Conservation (phyloP, 2,888 invertebrate genomes). For the Strigamia maritima region DNA sequence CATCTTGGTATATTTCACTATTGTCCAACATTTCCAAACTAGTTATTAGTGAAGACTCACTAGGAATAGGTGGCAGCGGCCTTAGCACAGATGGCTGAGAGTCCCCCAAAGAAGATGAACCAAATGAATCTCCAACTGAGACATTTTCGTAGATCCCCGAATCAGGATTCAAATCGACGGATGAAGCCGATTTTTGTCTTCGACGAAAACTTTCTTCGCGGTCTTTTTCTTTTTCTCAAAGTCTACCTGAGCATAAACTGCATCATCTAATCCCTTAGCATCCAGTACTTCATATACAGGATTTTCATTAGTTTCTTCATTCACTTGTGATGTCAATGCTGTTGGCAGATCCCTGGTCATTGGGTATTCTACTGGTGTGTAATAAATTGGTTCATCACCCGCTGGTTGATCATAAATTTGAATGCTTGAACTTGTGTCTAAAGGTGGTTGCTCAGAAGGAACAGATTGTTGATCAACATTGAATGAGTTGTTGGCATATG, state of each 20-base stretch:
- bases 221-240: slow-evolving; percentile 46
- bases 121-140: background rate
- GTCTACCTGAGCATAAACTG: slow-evolving; percentile 47
- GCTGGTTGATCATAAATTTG: slow-evolving; percentile 22
- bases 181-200: background rate
- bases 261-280: slow-evolving; percentile 39
- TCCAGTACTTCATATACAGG: slow-evolving; percentile 29
- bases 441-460: background rate
- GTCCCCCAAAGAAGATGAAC: background rate
- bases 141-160: slow-evolving; percentile 27
- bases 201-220: slow-evolving; percentile 39
- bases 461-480: background rate
- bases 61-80: slow-evolving; percentile 35
- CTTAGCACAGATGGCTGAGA: background rate
- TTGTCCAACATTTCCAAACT: slow-evolving; percentile 27
- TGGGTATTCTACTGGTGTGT: slow-evolving; percentile 29
- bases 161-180: background rate
- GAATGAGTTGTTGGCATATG: slow-evolving; percentile 12
- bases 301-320: background rate
- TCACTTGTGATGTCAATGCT: too few species aligned
- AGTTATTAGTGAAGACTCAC: slow-evolving; percentile 7
- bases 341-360: background rate
- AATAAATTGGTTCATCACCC: slow-evolving; percentile 25
- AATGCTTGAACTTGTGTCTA: background rate
- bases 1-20: slow-evolving; percentile 12